Percentiles rank a stretch among this genome's conserved stretches.
Evolutionary conservation across 2,797 vertebrate genomes (phyloP).

Genomic region (Nannoperca australis): DNA sequence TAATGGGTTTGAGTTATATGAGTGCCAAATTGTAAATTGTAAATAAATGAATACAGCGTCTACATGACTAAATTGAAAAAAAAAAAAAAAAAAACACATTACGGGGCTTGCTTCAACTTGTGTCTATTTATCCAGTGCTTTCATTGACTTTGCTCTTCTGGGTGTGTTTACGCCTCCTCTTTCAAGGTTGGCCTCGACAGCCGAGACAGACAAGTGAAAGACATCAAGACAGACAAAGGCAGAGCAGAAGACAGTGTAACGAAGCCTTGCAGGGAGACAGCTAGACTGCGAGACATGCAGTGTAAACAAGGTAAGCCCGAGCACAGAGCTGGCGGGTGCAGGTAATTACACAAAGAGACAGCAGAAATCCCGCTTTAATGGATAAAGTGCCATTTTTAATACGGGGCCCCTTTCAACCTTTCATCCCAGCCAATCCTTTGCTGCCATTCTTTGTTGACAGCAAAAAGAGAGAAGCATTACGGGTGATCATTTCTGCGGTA

Average conservation of each 20-base stretch:
- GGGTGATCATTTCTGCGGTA: slow-evolving; percentile 76
- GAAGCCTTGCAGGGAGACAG: slow-evolving; percentile 79
- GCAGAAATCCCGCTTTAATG: slow-evolving; percentile 83
- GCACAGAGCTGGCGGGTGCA: slow-evolving; percentile 79
- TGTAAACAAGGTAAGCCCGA: slow-evolving; percentile 87
- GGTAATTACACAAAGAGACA: slow-evolving; percentile 85
- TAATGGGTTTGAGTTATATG: slow-evolving; percentile 83
- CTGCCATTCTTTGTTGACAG: slow-evolving; percentile 80
- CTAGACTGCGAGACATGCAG: slow-evolving; percentile 77
- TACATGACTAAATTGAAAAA: slow-evolving; percentile 71
- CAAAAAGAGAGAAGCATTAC: slow-evolving; percentile 73
- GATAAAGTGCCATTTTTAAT: slow-evolving; percentile 85
- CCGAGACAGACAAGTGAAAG: slow-evolving; percentile 79
- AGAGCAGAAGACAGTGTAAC: slow-evolving; percentile 76
- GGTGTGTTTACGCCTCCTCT: slow-evolving; percentile 76
- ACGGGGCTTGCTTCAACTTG: slow-evolving; percentile 70
- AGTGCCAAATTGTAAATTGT: slow-evolving; percentile 78
- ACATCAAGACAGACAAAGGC: slow-evolving; percentile 81
- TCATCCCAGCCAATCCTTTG: slow-evolving; percentile 79
- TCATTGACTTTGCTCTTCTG: slow-evolving; percentile 79
- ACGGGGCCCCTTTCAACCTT: slow-evolving; percentile 80
- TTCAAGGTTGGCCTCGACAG: slow-evolving; percentile 83
- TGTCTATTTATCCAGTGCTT: slow-evolving; percentile 67
- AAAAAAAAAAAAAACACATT: slow-evolving; percentile 34
- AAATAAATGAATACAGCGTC: slow-evolving; percentile 81